Evolutionary conservation across 2,888 invertebrate species (phyloP).

Genomic region (Dolichopus griseipennis): DNA sequence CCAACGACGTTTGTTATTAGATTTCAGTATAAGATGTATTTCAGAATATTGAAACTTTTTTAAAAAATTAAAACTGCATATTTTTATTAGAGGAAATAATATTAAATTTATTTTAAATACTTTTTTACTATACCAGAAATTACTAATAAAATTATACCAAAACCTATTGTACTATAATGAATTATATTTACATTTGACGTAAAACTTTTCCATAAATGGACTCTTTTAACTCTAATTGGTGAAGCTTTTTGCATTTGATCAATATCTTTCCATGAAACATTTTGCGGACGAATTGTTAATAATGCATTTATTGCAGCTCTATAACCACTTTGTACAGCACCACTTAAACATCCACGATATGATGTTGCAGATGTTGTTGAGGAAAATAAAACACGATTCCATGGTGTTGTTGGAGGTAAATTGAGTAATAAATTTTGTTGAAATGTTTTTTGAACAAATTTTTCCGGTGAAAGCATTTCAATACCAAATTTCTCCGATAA

Average conservation of each 20-base stretch:
- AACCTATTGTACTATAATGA: background rate
- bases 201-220: conserved; percentile 14
- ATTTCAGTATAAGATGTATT: no score
- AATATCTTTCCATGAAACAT: conserved; percentile 35
- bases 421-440: conserved; percentile 26
- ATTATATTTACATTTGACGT: background rate
- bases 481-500: conserved; percentile 30
- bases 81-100: no score
- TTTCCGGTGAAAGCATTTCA: conserved; percentile 30
- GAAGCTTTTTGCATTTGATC: conserved; percentile 29
- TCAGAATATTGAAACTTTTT: no score
- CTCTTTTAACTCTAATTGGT: conserved; percentile 17
- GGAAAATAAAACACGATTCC: conserved; percentile 37
- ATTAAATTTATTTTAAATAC: no score
- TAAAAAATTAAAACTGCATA: no score
- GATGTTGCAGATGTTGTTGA: conserved; percentile 33
- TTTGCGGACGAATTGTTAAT: conserved; percentile 35
- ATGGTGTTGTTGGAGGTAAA: conserved; percentile 32
- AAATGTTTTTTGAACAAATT: conserved; percentile 27
- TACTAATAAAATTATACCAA: background rate
- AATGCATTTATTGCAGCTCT: conserved; percentile 35
- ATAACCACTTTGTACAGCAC: conserved; percentile 39
- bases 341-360: conserved; percentile 37
- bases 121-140: background rate
- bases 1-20: no score